Percentiles rank a stretch among this genome's conserved stretches.
Conservation (phyloP, 2,888 invertebrate species). For the Arctia plantaginis region DNA sequence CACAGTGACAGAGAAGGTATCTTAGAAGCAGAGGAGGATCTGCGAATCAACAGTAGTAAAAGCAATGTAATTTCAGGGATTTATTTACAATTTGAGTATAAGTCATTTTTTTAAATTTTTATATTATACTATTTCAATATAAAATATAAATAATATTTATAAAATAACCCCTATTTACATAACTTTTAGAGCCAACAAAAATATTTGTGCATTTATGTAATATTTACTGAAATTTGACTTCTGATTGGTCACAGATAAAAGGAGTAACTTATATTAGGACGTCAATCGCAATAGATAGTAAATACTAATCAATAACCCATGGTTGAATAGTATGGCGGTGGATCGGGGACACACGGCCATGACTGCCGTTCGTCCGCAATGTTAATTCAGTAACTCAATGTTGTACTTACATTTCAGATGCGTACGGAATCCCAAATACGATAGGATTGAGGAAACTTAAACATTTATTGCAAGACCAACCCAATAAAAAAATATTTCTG, state of each 20-base stretch:
- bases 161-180: not conserved
- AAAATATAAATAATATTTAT: not conserved
- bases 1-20: too few relatives aligned
- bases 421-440: constrained; percentile 59
- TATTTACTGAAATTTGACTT: not conserved
- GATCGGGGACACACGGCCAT: constrained; percentile 46
- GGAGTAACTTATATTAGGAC: constrained; percentile 6
- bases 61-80: too few relatives aligned
- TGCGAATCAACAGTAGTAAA: too few relatives aligned
- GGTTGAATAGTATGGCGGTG: constrained; percentile 24
- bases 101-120: too few relatives aligned
- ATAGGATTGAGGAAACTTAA: constrained; percentile 34
- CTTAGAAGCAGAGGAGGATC: too few relatives aligned
- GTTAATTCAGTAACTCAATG: constrained; percentile 63
- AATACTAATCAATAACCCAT: constrained; percentile 37
- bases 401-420: constrained; percentile 52
- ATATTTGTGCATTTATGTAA: not conserved
- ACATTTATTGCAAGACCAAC: constrained; percentile 22
- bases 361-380: constrained; percentile 55
- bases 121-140: too few relatives aligned
- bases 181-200: not conserved
- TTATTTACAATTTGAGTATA: too few relatives aligned
- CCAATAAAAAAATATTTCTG: not conserved
- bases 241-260: not conserved
- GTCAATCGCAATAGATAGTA: constrained; percentile 6